Evolutionary conservation across 2,888 invertebrate genomes (phyloP).

Genomic region (Pyrocoelia pectoralis): DNA sequence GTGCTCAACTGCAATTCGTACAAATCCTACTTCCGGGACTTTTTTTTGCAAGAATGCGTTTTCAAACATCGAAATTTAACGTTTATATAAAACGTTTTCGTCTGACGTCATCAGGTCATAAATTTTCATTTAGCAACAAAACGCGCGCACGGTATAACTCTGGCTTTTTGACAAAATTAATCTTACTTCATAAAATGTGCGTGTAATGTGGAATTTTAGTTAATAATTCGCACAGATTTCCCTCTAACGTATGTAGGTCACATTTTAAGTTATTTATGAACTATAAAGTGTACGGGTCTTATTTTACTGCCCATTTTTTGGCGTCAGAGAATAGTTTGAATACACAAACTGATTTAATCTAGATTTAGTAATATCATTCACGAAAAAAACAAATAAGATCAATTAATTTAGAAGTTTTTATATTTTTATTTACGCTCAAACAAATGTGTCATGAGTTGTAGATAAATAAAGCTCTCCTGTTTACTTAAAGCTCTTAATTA

Average conservation of each 20-base stretch:
- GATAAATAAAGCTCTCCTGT: neutral
- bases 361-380: neutral
- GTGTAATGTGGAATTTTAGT: neutral
- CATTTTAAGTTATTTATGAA: neutral
- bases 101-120: neutral
- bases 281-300: neutral
- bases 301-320: neutral
- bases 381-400: neutral
- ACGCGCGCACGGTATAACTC: neutral
- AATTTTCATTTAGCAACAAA: neutral
- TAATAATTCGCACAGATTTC: neutral
- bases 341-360: no score
- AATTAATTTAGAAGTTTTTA: neutral
- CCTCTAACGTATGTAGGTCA: neutral
- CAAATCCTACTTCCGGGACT: slow-evolving; percentile 8
- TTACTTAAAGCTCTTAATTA: neutral
- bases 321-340: neutral
- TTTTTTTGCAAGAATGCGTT: slow-evolving; percentile 5
- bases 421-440: neutral
- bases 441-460: no score
- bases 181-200: slow-evolving; percentile 1
- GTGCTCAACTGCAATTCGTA: neutral
- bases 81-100: neutral
- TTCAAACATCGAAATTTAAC: neutral
- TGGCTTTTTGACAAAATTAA: neutral